Conservation (phyloP, 2,113 vertebrate genomes). For the Sphaerodactylus townsendi region DNA sequence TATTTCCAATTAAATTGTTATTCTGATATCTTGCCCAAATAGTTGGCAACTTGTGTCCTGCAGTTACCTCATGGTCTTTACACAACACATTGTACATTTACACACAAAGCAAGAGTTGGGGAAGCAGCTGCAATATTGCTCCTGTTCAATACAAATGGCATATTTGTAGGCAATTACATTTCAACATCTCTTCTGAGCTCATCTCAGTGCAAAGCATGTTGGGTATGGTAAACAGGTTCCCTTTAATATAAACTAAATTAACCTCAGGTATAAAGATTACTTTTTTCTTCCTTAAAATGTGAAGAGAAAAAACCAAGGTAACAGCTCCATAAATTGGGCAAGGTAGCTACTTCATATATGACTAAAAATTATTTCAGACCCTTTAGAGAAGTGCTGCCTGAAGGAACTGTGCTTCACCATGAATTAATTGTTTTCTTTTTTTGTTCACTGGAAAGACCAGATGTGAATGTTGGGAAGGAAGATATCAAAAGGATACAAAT, state of each 20-base stretch:
- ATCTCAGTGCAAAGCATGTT: slow-evolving; percentile 44
- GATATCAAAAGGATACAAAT: neutral
- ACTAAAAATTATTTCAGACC: slow-evolving; percentile 28
- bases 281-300: slow-evolving; percentile 29
- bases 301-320: neutral
- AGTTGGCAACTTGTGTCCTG: slow-evolving; percentile 40
- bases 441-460: slow-evolving; percentile 4
- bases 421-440: slow-evolving; percentile 30
- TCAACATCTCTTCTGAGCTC: slow-evolving; percentile 57
- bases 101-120: slow-evolving; percentile 62
- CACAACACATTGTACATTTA: slow-evolving; percentile 58
- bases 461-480: neutral
- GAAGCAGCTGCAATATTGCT: slow-evolving; percentile 71
- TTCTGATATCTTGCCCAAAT: slow-evolving; percentile 56
- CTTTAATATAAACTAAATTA: slow-evolving; percentile 27
- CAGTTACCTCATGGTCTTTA: slow-evolving; percentile 66
- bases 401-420: neutral
- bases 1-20: slow-evolving; percentile 62
- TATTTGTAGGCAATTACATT: slow-evolving; percentile 66
- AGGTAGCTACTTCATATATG: too few species aligned
- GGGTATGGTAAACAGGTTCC: slow-evolving; percentile 29
- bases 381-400: slow-evolving; percentile 1
- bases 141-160: slow-evolving; percentile 53
- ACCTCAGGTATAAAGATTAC: slow-evolving; percentile 20
- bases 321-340: neutral